Conservation (phyloP, 1,140 invertebrate genomes). For the Drepana arcuata region DNA sequence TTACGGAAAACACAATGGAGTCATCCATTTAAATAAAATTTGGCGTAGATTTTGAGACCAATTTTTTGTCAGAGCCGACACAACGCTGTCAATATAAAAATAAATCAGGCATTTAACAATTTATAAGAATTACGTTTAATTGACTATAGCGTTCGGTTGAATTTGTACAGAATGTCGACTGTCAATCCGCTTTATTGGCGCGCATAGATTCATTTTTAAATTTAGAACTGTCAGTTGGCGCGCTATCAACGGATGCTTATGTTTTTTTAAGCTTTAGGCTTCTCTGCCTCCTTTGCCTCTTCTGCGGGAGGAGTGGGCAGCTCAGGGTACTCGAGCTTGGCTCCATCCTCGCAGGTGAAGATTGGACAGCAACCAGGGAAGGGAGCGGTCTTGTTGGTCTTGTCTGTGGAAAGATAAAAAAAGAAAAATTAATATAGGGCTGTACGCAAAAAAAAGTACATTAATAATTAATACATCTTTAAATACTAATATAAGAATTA, state of each 20-base stretch:
- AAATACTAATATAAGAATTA: too few relatives aligned
- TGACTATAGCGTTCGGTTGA: too few relatives aligned
- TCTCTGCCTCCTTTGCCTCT: slow-evolving; percentile 63
- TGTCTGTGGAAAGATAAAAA: slow-evolving; percentile 73
- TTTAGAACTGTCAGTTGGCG: slow-evolving; percentile 16
- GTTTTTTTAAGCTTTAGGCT: slow-evolving; percentile 56
- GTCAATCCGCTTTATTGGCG: too few relatives aligned
- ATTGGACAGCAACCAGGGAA: slow-evolving; percentile 89
- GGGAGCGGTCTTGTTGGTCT: slow-evolving; percentile 89
- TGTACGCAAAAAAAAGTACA: not conserved
- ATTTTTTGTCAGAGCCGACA: slow-evolving; percentile 18
- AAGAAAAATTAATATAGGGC: not conserved
- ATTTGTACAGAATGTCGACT: too few relatives aligned
- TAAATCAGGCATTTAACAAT: slow-evolving; percentile 5
- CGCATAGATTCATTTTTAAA: too few relatives aligned
- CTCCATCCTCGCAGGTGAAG: slow-evolving; percentile 88
- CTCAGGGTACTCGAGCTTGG: slow-evolving; percentile 88
- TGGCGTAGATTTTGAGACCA: slow-evolving; percentile 36
- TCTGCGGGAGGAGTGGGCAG: slow-evolving; percentile 78
- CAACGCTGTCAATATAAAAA: slow-evolving; percentile 1
- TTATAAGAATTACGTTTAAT: too few relatives aligned
- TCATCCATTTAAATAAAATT: slow-evolving; percentile 11
- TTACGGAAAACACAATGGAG: not conserved
- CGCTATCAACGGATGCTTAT: slow-evolving; percentile 13
- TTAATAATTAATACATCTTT: too few relatives aligned